A percentile compares a stretch with the other conserved stretches of the same genome.
Evolutionary conservation across 2,797 vertebrate genomes (phyloP).

Genomic region (Alauda arvensis): DNA sequence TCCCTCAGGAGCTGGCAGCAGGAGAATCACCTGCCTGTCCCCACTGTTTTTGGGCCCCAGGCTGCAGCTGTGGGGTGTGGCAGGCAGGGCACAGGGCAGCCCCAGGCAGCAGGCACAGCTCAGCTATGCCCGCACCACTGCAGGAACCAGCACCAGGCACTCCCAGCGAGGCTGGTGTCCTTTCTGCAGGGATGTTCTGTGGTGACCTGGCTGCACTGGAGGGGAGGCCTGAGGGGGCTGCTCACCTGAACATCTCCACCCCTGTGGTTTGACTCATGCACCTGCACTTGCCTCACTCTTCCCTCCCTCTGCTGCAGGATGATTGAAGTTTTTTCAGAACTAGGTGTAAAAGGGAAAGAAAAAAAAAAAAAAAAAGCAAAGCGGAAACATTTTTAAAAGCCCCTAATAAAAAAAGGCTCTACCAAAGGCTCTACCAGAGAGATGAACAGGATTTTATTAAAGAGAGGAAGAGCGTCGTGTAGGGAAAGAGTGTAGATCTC

Average conservation of each 20-base stretch:
- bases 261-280: background rate
- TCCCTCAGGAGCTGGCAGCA: rapidly evolving
- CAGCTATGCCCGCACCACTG: rapidly evolving
- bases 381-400: background rate
- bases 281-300: background rate
- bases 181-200: background rate
- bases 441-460: background rate
- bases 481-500: too few relatives aligned
- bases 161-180: background rate
- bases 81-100: background rate
- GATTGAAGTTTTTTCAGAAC: background rate
- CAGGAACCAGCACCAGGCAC: background rate
- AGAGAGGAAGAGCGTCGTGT: background rate
- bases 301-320: background rate
- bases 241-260: background rate
- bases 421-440: background rate
- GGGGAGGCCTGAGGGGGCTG: background rate
- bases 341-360: background rate
- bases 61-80: rapidly evolving
- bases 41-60: rapidly evolving
- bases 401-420: background rate
- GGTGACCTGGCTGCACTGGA: background rate
- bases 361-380: background rate
- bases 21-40: background rate
- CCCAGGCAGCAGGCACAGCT: rapidly evolving